Evolutionary conservation across 2,113 vertebrate genomes (phyloP), one percentile per base, ranked within the genome.

Genomic region (Thymallus thymallus): DNA sequence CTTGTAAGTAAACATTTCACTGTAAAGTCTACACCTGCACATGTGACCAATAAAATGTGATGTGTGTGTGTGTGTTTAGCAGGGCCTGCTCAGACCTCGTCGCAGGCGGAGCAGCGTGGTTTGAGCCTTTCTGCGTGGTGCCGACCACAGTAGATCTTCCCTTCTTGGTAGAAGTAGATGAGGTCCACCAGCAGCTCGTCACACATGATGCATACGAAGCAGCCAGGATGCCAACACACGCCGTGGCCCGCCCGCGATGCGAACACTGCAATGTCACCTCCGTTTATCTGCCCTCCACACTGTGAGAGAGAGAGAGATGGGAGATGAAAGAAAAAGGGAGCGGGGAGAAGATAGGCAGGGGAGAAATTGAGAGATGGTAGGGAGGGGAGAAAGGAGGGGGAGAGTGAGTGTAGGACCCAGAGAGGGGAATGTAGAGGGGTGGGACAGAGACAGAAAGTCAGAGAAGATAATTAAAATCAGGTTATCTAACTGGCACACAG

Each of bases 111-210:
- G 0, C 98, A 99, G 76, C 97, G 95, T 0, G 98, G 98, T 84
- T 99, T 99, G 81, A 99, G 94, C 81, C 96, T 95, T 88, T 99
- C 97, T 0, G 97, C 98, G 0, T 99, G 98, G 89, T 99, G 98
- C 66, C 98, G 86, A 61, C 98, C 98, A 1, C 98, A 99, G 92
- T 94, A 99, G 88, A 99, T 98, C 93, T 99, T 99, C 68, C 98
- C 96, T 0, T 98, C 97, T 82, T 99, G 97, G 90, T 96, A 94
- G 90, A 99, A 99, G 91, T 99, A 99, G 92, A 99, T 99, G 74
- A 99, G 89, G 80, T 99, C 98, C 0, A 98, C 98, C 85, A 98
- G 91, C 29, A 99, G 94, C 88, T 99, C 98, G 0, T 92, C 95
- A 87, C 98, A 99, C 75, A 95, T 91, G 0, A 94, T 95, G 91